Percentiles rank a stretch among this genome's conserved stretches.
Conservation (phyloP, 2,113 vertebrate genomes). For the Terrapene triunguis region DNA sequence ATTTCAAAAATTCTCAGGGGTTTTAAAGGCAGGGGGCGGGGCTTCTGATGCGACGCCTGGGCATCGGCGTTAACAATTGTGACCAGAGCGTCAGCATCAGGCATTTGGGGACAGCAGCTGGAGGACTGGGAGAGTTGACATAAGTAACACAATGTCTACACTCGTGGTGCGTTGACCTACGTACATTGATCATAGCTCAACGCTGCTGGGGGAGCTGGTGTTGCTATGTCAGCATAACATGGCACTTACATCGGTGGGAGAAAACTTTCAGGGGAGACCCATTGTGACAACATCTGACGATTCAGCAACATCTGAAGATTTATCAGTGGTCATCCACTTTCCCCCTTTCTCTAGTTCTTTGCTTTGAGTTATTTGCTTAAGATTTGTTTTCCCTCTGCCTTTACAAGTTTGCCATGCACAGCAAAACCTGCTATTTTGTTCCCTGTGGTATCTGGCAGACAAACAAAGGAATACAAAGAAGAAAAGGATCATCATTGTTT, state of each 20-base stretch:
- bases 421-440: conserved; percentile 56
- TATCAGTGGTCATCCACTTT: neutral
- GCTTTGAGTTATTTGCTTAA: conserved; percentile 66
- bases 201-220: neutral
- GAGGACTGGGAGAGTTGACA: neutral
- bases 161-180: neutral
- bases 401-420: conserved; percentile 57
- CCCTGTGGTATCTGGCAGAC: conserved; percentile 59
- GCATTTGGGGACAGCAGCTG: neutral
- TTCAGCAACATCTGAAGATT: conserved; percentile 8
- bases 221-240: neutral
- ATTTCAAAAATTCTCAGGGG: no score
- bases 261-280: neutral
- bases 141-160: neutral
- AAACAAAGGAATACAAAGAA: conserved; percentile 57
- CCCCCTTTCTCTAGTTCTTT: conserved; percentile 49
- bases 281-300: neutral
- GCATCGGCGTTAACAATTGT: neutral
- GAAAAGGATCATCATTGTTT: conserved; percentile 56
- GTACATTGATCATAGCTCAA: neutral
- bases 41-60: neutral
- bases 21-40: neutral
- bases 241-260: no score
- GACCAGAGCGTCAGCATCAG: neutral
- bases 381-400: conserved; percentile 68